These are phyloP conservation scores for Panurus biarmicus DNA, from an alignment of 2,113 vertebrate genomes.

Conservation along the genomic window DNA sequence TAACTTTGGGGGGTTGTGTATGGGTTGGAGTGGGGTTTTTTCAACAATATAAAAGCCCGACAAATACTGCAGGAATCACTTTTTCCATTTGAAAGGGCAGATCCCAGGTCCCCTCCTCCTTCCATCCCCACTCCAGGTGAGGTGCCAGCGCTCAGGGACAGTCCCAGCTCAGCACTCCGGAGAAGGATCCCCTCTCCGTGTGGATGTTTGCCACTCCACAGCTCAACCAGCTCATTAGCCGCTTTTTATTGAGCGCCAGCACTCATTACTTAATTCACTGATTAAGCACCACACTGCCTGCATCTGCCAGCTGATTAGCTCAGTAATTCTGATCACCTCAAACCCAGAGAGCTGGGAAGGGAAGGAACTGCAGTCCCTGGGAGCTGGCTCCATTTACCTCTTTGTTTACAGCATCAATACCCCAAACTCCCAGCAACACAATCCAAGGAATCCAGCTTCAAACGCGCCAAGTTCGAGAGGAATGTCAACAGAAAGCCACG, in stretches of 20 bases:
- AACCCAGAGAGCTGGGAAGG: constrained; percentile 7
- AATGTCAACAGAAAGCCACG: constrained; percentile 19
- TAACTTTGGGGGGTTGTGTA: background rate
- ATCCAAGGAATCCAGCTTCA: constrained; percentile 8
- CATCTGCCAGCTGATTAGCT: constrained; percentile 32
- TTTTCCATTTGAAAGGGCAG: background rate
- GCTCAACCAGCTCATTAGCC: constrained; percentile 64
- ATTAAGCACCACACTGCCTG: constrained; percentile 48
- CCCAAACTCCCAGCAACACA: background rate
- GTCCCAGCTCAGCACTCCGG: constrained; percentile 12
- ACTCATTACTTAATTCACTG: constrained; percentile 32
- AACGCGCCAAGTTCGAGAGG: background rate
- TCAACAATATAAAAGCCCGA: constrained; percentile 15
- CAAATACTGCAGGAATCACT: background rate
- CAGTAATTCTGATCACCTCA: constrained; percentile 13
- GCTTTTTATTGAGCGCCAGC: constrained; percentile 30
- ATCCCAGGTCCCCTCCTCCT: background rate
- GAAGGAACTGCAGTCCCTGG: background rate
- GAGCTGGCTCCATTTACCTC: background rate
- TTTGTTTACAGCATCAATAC: constrained; percentile 21
- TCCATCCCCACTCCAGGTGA: background rate
- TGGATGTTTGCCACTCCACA: constrained; percentile 51
- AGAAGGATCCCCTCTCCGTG: constrained; percentile 36
- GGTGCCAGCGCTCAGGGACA: background rate
- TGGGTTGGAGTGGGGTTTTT: background rate